A percentile compares a stretch with the other conserved stretches of the same genome.
Evolutionary conservation across 1,140 invertebrate species (phyloP).

Genomic region (Melanaphis sacchari): DNA sequence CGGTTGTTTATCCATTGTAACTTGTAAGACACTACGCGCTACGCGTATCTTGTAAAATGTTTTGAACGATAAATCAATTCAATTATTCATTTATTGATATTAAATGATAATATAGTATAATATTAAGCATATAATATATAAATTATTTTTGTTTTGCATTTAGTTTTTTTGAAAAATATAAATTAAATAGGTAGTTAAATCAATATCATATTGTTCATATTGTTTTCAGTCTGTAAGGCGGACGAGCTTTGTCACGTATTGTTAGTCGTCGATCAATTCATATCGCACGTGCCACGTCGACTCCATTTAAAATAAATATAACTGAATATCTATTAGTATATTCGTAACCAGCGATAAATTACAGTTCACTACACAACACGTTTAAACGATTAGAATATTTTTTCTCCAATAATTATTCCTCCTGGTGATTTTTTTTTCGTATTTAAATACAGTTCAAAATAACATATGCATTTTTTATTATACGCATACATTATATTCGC

Average conservation of each 20-base stretch:
- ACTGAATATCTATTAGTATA: background rate
- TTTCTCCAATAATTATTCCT: background rate
- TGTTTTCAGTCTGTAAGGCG: background rate
- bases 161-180: background rate
- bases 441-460: slow-evolving; percentile 6
- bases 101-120: background rate
- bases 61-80: background rate
- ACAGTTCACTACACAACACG: background rate
- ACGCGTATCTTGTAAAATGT: background rate
- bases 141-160: background rate
- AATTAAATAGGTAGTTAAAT: background rate
- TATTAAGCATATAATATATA: too few species aligned
- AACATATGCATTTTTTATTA: background rate
- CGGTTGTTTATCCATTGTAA: too few species aligned
- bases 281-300: background rate
- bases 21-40: too few species aligned
- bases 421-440: background rate
- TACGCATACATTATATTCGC: background rate
- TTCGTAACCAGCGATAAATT: background rate
- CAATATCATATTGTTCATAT: too few species aligned
- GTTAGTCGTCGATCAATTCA: background rate
- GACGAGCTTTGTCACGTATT: background rate
- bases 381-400: background rate
- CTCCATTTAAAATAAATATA: background rate
- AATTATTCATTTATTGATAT: background rate